A percentile compares a stretch with the other conserved stretches of the same genome.
These are phyloP conservation scores for Xylota segnis DNA, from an alignment of 2,888 invertebrate species.

Conservation along the genomic window DNA sequence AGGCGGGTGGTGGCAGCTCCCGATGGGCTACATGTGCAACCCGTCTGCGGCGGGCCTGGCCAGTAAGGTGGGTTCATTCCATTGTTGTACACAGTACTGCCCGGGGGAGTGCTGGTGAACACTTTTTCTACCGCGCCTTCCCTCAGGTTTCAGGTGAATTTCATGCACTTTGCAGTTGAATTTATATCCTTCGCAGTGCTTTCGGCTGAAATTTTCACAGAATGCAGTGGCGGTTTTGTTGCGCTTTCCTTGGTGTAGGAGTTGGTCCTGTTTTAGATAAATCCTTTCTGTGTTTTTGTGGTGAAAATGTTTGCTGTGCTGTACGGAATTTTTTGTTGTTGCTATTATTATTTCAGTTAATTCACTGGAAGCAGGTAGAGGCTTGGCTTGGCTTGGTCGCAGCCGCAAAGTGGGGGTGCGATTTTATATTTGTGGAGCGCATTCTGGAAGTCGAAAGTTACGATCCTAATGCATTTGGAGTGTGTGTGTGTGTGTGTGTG, in stretches of 20 bases:
- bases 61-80: neutral
- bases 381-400: neutral
- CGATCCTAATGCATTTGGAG: slow-evolving; percentile 40
- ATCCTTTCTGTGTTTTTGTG: slow-evolving; percentile 57
- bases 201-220: slow-evolving; percentile 36
- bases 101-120: slow-evolving; percentile 11
- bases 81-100: slow-evolving; percentile 10
- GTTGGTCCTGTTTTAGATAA: slow-evolving; percentile 60
- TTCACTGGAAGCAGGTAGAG: slow-evolving; percentile 29
- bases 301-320: slow-evolving; percentile 33
- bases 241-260: neutral
- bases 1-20: slow-evolving; percentile 44
- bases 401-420: neutral
- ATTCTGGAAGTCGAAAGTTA: slow-evolving; percentile 48
- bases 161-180: slow-evolving; percentile 40
- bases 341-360: slow-evolving; percentile 42
- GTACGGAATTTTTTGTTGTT: slow-evolving; percentile 8
- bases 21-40: slow-evolving; percentile 16
- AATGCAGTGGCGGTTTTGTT: slow-evolving; percentile 35
- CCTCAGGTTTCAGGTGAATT: slow-evolving; percentile 52
- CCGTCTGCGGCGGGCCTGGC: neutral
- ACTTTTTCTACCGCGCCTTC: neutral
- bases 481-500: slow-evolving; percentile 1
- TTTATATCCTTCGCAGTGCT: slow-evolving; percentile 54
- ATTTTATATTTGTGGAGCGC: slow-evolving; percentile 38